Base-by-base conservation (phyloP, 2,797 vertebrate species). In the Leptodactylus fallax region DNA sequence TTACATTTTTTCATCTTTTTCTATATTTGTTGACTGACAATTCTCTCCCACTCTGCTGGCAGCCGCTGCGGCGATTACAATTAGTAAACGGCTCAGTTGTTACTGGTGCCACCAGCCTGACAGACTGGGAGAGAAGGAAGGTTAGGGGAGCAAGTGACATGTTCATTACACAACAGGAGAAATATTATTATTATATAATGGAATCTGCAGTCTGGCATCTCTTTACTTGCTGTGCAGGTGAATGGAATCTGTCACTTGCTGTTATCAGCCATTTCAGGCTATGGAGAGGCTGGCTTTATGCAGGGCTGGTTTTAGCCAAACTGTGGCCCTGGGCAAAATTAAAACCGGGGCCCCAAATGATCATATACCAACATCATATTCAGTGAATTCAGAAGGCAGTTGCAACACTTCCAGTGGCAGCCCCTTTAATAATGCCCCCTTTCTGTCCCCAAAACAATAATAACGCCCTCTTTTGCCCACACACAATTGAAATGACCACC, bases 1-100 rank as follows among this genome's bases (percentile, higher is more conserved):
- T 85, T 45, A 53, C 71, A 36, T 72, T 58, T 72, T 80, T 23
- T 61, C 74, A 89, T 81, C 85, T 56, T 90, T 23, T 3, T 49
- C 86, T 89, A 85, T 87, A 80, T 69, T 85, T 85, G 71, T 76
- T 63, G 83, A 76, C 71, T 61, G 56, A 76, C 83, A 63, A 49
- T 61, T 56, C 14, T 76, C 72, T 56, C 83, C 71, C 71, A 76
- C 71, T 76, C 83, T 60, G 55, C 23, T 85, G 83, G 83, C 83
- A 77, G 83, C 69, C 4, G 45, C 36, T 6, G 45, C 10, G 55
- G 55, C 10, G 82, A 84, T 14, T 74, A 6, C 10, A 8, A 36
- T 36, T 45, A 58, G 27, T 6, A 14, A n/a, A 1, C 25, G 81
- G 23, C 9, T 27, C 61, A 56, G 49, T 23, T 0, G 61, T 23